Conservation (phyloP, 1,140 invertebrate species). For the Papilio polyxenes region DNA sequence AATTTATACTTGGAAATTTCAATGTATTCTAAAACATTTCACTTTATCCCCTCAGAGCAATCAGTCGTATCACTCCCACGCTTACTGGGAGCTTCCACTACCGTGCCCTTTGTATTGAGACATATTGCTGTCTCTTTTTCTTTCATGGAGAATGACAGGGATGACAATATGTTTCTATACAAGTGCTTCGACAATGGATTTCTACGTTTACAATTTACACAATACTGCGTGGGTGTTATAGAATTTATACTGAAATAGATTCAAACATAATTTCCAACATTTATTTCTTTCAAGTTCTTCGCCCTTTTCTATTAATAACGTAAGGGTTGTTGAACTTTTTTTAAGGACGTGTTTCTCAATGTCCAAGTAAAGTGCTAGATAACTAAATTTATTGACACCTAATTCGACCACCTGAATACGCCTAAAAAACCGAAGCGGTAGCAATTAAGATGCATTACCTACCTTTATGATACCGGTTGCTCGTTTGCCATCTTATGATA, state of each 20-base stretch:
- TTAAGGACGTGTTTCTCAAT: background rate
- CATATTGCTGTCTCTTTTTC: background rate
- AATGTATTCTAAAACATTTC: background rate
- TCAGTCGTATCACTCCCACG: background rate
- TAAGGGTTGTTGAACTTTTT: background rate
- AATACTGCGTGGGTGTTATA: background rate
- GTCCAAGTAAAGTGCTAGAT: too few species aligned
- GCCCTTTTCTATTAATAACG: background rate
- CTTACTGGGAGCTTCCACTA: background rate
- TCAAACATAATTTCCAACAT: background rate
- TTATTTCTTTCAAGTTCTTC: background rate
- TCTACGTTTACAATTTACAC: background rate
- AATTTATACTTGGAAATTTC: background rate
- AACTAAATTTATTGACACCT: too few species aligned
- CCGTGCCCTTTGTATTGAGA: background rate
- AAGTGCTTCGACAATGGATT: background rate
- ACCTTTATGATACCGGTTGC: too few species aligned
- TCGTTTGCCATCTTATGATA: too few species aligned
- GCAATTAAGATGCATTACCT: too few species aligned
- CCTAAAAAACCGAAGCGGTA: too few species aligned
- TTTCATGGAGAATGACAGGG: background rate
- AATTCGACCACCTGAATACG: too few species aligned
- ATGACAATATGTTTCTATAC: background rate
- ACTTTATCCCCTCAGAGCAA: background rate
- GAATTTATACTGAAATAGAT: background rate